Evolutionary conservation across 2,888 invertebrate genomes (phyloP).

Genomic region (Slavum lentiscoides): DNA sequence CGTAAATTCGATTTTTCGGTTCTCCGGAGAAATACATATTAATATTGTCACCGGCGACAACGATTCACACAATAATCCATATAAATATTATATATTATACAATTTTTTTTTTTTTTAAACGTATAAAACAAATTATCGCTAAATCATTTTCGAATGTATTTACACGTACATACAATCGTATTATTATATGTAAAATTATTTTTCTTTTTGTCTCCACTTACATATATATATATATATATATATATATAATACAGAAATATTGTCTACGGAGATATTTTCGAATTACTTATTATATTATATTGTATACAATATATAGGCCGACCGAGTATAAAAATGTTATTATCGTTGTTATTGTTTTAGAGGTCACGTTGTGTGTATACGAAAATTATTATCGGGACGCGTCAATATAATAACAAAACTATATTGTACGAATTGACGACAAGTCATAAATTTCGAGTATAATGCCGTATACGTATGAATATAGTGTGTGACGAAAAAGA

Average conservation of each 20-base stretch:
- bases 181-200: too few species aligned
- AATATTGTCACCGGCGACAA: too few species aligned
- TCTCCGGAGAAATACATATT: too few species aligned
- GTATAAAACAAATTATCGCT: too few species aligned
- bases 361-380: not conserved
- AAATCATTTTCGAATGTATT: too few species aligned
- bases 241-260: not conserved
- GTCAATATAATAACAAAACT: constrained; percentile 3
- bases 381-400: constrained; percentile 3
- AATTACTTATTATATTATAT: not conserved
- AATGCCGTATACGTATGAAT: not conserved
- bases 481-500: not conserved
- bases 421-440: constrained; percentile 9
- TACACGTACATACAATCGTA: too few species aligned
- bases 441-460: constrained; percentile 28
- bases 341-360: constrained; percentile 10
- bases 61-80: too few species aligned
- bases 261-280: not conserved
- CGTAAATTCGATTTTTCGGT: not conserved
- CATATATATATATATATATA: too few species aligned
- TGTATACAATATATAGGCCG: too few species aligned
- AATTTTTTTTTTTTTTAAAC: too few species aligned
- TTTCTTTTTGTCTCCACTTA: not conserved
- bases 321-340: not conserved
- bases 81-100: too few species aligned